Base-by-base conservation (phyloP, 2,797 vertebrate species). In the Ataeniobius toweri region DNA sequence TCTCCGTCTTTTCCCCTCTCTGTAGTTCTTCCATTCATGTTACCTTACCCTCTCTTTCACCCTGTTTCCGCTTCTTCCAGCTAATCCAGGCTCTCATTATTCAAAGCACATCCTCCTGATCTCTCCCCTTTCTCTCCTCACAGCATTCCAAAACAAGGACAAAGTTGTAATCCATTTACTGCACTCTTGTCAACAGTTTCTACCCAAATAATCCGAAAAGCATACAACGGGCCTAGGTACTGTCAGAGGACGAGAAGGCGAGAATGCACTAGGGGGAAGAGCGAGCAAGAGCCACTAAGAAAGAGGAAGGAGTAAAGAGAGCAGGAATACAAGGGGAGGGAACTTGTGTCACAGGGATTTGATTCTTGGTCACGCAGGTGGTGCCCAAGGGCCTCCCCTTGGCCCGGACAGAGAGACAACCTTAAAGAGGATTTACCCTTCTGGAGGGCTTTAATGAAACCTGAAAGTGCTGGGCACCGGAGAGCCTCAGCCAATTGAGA, bases 371-470 rank as follows among this genome's bases (percentile, higher is more conserved):
- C 91, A 88, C 88, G 92, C 94, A 96, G 96, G 96, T 97, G 96
- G 93, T 88, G 92, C 88, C 86, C 82, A 76, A 90, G 93, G 92
- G 91, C 67, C 44, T 93, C 95, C 94, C 90, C 93, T 80, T 81
- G 82, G 89, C 93, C 93, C 77, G 92, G 93, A 93, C 92, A 93
- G 89, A 92, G 90, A 96, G 95, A 98, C 96, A 96, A 97, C 95
- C 96, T 96, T 95, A 96, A 97, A 97, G 95, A 96, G 96, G 97
- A 98, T 98, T 97, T 97, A 96, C 97, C 96, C 96, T 94, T 93
- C 90, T 95, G 95, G 96, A 97, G 94, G 89, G 88, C 94, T 95
- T 95, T 97, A 97, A 97, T 96, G 96, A 98, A 96, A 96, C 95
- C 95, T 96, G 96, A 94, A 96, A 96, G 95, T 94, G 93, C 93